Base-by-base conservation (phyloP, 2,888 invertebrate species). In the Lathronympha strigana region DNA sequence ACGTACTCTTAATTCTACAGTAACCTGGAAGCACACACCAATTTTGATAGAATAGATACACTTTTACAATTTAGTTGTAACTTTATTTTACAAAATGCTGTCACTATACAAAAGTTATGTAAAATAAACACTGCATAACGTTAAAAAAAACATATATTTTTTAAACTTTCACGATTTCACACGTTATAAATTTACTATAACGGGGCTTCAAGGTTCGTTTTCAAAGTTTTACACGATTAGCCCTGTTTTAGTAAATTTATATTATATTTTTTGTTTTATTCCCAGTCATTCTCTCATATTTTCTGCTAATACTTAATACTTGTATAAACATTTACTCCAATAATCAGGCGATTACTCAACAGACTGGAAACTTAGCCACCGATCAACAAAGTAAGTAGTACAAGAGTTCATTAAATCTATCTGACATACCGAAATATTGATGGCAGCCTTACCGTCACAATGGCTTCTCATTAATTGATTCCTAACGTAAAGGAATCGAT, bases 1-100 rank as follows among this genome's bases (percentile, higher is more conserved):
- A 63, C 63, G 40, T 72, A 69, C 70, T 63, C 74, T 84, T 87
- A 84, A 61, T 55, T 71, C 83, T 88, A 90, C 77, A 75, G 78
- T 84, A 85, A 87, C 84, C 80, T 91, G 91, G 91, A 91, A 91
- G 91, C 91, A 90, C 91, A 91, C 88, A 88, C 86, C 91, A 87
- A 88, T 86, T 76, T 79, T 78, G 72, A 81, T 80, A 82, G 76
- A 84, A 51, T 61, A 57, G 61, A 62, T 47, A 50, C 28, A 50
- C 23, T 28, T 19, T 28, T 28, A 50, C 49, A 28, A 50, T 43
- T 43, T 43, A 43, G 21, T 43, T 43, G 43, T 43, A 43, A 43
- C 43, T 43, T 43, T 21, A 40, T 21, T 43, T 21, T 43, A 43
- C 43, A 43, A 43, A 21, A 21, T 19, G 2, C 43, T 43, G 33